These are phyloP conservation scores for Armadillidium nasatum DNA, from an alignment of 1,140 invertebrate species.

Conservation along the genomic window DNA sequence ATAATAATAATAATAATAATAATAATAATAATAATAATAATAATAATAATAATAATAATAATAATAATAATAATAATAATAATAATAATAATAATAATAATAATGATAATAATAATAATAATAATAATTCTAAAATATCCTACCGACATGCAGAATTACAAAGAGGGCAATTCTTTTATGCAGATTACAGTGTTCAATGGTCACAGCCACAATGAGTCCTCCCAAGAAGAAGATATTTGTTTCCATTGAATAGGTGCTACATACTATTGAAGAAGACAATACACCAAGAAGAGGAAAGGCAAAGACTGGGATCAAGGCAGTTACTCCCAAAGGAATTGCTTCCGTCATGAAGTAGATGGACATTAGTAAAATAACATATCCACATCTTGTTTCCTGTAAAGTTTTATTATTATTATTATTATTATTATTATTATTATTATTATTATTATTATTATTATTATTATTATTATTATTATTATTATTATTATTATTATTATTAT, in stretches of 20 bases:
- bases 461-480: too few species aligned
- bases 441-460: too few species aligned
- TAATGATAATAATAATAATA: too few species aligned
- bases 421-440: too few species aligned
- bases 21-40: too few species aligned
- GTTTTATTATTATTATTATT: too few species aligned
- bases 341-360: neutral
- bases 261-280: neutral
- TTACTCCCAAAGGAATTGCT: neutral
- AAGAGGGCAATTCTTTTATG: slow-evolving; percentile 49
- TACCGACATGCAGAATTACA: slow-evolving; percentile 47
- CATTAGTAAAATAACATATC: neutral
- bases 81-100: too few species aligned
- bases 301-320: neutral
- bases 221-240: slow-evolving; percentile 32
- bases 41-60: too few species aligned
- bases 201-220: slow-evolving; percentile 49
- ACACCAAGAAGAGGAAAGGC: neutral
- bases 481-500: too few species aligned
- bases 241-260: neutral
- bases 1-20: too few species aligned
- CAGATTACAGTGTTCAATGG: slow-evolving; percentile 49
- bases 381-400: neutral
- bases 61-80: too few species aligned
- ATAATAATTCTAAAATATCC: neutral